phyloP scores from a whole-genome alignment of 2,797 vertebrate genomes.

The Paramormyrops hopkinsi region DNA sequence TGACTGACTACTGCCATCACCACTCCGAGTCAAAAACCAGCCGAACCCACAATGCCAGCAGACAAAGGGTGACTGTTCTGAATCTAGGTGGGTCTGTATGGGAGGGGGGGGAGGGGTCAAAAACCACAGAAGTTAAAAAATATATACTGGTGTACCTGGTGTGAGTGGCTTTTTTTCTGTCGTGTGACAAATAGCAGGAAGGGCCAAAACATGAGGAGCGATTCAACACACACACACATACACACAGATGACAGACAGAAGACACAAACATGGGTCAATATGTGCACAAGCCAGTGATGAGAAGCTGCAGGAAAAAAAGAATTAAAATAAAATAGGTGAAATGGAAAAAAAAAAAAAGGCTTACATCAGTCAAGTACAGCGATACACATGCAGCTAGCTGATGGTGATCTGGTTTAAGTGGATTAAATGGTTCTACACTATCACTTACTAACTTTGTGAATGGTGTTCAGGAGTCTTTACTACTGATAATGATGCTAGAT shows the following conservation, averaged over 20 bases:
- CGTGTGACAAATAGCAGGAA: slow-evolving; percentile 70
- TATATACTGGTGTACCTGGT: slow-evolving; percentile 61
- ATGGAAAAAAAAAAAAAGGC: neutral
- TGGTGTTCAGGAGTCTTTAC: neutral
- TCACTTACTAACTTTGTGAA: neutral
- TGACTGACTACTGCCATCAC: neutral
- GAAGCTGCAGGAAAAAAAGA: slow-evolving; percentile 11
- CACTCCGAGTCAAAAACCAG: neutral
- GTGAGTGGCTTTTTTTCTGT: slow-evolving; percentile 75
- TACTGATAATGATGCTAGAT: neutral
- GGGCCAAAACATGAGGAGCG: slow-evolving; percentile 71
- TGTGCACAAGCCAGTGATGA: neutral
- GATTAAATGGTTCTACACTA: neutral
- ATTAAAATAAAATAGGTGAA: slow-evolving; percentile 12
- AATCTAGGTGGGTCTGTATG: slow-evolving; percentile 31
- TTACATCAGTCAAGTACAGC: slow-evolving; percentile 5
- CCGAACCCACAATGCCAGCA: neutral
- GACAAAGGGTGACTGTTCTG: neutral
- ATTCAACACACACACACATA: slow-evolving; percentile 46
- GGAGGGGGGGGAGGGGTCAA: slow-evolving; percentile 36
- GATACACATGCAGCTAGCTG: neutral
- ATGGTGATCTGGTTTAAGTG: neutral
- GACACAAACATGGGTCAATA: slow-evolving; percentile 4
- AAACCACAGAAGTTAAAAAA: slow-evolving; percentile 54
- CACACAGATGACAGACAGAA: slow-evolving; percentile 35